Base-by-base conservation (phyloP, 2,797 vertebrate genomes). In the Oreochromis grahami region DNA sequence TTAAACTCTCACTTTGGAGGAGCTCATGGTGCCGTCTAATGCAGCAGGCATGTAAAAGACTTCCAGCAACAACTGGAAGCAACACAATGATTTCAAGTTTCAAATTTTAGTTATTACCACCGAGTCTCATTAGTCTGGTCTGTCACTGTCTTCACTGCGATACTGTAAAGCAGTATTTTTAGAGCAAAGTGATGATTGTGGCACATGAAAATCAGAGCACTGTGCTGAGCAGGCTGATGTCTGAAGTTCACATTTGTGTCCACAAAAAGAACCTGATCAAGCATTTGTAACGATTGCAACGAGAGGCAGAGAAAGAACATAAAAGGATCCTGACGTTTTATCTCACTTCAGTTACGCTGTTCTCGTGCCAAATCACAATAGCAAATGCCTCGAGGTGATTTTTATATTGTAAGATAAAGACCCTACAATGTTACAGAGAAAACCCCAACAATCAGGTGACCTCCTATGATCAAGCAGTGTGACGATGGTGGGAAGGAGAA, bases 261-360 rank as follows among this genome's bases (percentile, higher is more conserved):
- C 19, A 38, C 17, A 3, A 5, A 7, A 38, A 38, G 19, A 41
- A 41, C 60, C 19, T 63, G 21, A 21, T 65, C 12, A 41, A 8
- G n/a, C 36, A 8, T 65, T 41, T 14, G 60, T 65, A 13, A 41
- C 10, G 4, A 65, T 1, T 38, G 60, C 34, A 38, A 41, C 0
- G 11, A 65, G 10, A 63, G 19, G 0, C 19, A 41, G 36, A 65
- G 4, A 65, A 4, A 65, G 60, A 41, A 1, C 4, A 5, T 60
- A 0, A 19, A 58, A 32, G 56, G 19, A 0, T 60, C 56, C 56
- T 11, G 56, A 60, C 2, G 1, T 63, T 36, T n/a, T 36, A 63
- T n/a, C 17, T 60, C 56, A 4, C 2, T 60, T 4, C 9, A 60
- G 56, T 34, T 19, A 2, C 1, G 1, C 56, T 34, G 56, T 19